Evolutionary conservation across 2,113 vertebrate genomes (phyloP), one percentile per base, ranked within the genome.

Genomic region (Anarhynchus alexandrinus): DNA sequence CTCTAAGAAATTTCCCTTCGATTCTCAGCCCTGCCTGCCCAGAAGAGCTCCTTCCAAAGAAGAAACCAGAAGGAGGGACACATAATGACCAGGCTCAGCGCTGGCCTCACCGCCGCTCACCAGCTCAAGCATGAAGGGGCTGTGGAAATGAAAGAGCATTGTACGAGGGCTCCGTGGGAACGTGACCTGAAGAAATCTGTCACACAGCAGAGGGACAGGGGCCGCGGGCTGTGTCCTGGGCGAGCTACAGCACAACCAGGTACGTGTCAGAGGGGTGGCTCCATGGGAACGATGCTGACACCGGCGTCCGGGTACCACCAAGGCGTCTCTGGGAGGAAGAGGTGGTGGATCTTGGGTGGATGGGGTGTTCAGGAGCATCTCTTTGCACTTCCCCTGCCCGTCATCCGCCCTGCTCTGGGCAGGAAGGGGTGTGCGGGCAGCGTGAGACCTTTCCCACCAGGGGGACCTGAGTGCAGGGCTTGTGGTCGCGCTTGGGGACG

Each of bases 401-500:
- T 40, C 55, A 2, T 12, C 70, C 17, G 17, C 70, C 30, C 47
- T 17, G 32, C 26, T 18, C 43, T 21, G 22, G 23, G 1, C 40
- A 59, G 54, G 38, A 20, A 29, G 58, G 26, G 3, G 76, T 38
- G 38, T 7, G 6, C 2, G 8, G 76, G 18, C 27, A n/a, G 36
- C 1, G 0, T 8, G 32, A 49, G 42, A 21, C 36, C 12, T 69
- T 36, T 54, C 55, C 43, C 73, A 22, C 26, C 32, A 20, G 12
- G 45, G 62, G 62, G 49, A 54, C 11, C 17, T 3, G 25, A 2
- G 2, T 18, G 15, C 12, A 9, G 55, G 36, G 84, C 58, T 81
- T 8, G 13, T 43, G 43, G 43, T 83, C 8, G 2, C 0, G 3
- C 23, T 3, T 1, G 7, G 38, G 69, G 20, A n/a, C 1, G 0